A percentile compares a stretch with the other conserved stretches of the same genome.
These are phyloP conservation scores for Diprion similis DNA, from an alignment of 1,140 invertebrate genomes.

Conservation along the genomic window DNA sequence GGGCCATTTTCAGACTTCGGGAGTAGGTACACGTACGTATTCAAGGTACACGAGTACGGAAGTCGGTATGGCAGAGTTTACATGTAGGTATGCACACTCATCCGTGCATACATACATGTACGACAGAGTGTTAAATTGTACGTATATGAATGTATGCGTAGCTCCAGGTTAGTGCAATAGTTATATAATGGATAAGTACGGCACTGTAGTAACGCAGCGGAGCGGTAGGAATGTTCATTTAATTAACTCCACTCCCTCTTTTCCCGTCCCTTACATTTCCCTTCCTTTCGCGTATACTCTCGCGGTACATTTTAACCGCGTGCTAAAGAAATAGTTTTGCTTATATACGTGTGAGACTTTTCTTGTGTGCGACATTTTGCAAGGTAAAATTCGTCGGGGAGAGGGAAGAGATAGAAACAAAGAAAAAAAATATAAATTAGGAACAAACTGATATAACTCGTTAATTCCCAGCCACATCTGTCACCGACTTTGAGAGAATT, in stretches of 20 bases:
- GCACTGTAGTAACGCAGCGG: neutral
- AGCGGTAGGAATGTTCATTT: constrained; percentile 15
- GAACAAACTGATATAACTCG: too few relatives aligned
- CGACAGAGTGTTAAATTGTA: too few relatives aligned
- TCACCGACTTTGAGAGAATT: too few relatives aligned
- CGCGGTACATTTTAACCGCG: neutral
- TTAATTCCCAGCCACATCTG: too few relatives aligned
- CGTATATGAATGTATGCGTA: too few relatives aligned
- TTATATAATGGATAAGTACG: neutral
- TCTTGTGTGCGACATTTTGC: too few relatives aligned
- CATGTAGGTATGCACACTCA: neutral
- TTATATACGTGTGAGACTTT: too few relatives aligned
- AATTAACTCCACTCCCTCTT: constrained; percentile 10
- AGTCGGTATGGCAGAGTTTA: neutral
- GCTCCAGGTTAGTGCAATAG: constrained; percentile 6
- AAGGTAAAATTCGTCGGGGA: too few relatives aligned
- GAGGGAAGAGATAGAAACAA: too few relatives aligned
- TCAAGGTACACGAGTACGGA: neutral
- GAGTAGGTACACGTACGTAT: neutral
- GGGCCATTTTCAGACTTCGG: neutral
- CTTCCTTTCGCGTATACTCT: neutral
- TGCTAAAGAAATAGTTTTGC: too few relatives aligned
- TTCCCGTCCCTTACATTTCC: neutral
- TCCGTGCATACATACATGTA: too few relatives aligned
- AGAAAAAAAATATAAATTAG: too few relatives aligned